These are phyloP conservation scores for Amphipoea lucens DNA, from an alignment of 2,888 invertebrate species.

Conservation along the genomic window DNA sequence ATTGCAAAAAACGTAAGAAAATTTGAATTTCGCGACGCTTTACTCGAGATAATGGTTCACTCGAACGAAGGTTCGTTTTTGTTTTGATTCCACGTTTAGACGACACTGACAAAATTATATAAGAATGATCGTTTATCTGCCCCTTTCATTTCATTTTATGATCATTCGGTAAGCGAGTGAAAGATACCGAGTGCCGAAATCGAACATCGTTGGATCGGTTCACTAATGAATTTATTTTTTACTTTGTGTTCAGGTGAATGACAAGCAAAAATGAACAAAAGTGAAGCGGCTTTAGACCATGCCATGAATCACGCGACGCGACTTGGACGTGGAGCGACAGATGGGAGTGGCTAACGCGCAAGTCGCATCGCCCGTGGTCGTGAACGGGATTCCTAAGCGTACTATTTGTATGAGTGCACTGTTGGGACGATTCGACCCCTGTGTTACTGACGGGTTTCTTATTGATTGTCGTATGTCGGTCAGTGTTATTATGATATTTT, in stretches of 20 bases:
- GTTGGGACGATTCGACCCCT: slow-evolving; percentile 31
- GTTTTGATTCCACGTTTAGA: too few relatives aligned
- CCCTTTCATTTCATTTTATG: too few relatives aligned
- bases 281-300: neutral
- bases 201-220: too few relatives aligned
- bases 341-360: too few relatives aligned
- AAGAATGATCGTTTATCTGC: too few relatives aligned
- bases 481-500: slow-evolving; percentile 35
- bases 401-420: slow-evolving; percentile 46
- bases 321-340: neutral
- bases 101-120: too few relatives aligned
- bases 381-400: neutral
- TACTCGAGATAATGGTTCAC: too few relatives aligned
- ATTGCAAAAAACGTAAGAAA: too few relatives aligned
- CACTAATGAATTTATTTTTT: neutral
- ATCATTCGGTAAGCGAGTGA: too few relatives aligned
- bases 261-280: neutral
- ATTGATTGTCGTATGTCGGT: slow-evolving; percentile 54
- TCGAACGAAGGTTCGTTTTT: too few relatives aligned
- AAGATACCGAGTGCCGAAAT: too few relatives aligned
- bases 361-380: neutral
- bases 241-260: neutral
- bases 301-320: neutral
- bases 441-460: slow-evolving; percentile 42
- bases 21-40: too few relatives aligned